phyloP scores from a whole-genome alignment of 2,113 vertebrate species.

The Hystrix cristata region DNA sequence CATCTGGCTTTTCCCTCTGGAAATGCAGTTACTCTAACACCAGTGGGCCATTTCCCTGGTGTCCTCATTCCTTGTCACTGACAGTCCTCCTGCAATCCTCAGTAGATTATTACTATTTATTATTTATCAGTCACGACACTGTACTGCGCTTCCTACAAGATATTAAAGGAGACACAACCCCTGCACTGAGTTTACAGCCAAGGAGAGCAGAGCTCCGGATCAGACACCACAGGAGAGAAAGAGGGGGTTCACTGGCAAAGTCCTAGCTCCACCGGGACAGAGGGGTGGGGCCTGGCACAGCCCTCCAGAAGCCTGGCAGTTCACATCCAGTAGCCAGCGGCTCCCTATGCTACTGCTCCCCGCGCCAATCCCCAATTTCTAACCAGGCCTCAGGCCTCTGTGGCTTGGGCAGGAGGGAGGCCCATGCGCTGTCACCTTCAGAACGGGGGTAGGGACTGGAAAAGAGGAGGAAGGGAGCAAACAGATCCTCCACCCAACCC shows the following conservation, averaged over 20 bases:
- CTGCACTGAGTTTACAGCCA: slow-evolving; percentile 63
- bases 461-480: too few species aligned
- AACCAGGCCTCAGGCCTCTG: neutral
- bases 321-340: neutral
- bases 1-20: neutral
- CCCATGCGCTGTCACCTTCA: neutral
- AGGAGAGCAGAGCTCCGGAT: slow-evolving; percentile 55
- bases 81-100: slow-evolving; percentile 69
- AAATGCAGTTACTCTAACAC: slow-evolving; percentile 60
- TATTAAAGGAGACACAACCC: slow-evolving; percentile 77
- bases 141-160: slow-evolving; percentile 73
- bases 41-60: slow-evolving; percentile 51
- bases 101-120: slow-evolving; percentile 83
- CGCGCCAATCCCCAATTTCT: neutral
- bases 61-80: slow-evolving; percentile 57
- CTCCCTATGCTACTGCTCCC: neutral
- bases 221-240: slow-evolving; percentile 32
- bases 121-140: slow-evolving; percentile 82
- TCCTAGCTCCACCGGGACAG: neutral
- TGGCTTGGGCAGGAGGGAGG: neutral
- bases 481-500: neutral
- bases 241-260: neutral
- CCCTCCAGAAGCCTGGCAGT: neutral
- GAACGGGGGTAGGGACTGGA: neutral
- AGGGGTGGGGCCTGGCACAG: neutral